Base-by-base conservation (phyloP, 2,797 vertebrate species). In the Oryzias sinensis region DNA sequence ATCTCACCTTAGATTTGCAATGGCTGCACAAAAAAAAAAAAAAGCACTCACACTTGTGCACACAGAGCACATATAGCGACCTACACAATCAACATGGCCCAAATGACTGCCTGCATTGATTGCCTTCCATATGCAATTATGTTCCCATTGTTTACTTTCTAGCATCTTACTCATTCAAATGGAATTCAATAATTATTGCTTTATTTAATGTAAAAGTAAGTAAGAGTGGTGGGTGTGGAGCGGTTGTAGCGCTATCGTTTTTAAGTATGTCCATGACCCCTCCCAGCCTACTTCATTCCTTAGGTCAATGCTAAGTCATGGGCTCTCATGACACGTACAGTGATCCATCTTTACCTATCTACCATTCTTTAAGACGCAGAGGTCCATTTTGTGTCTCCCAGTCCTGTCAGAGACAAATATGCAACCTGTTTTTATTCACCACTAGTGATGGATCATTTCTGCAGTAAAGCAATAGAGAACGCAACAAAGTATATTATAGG, bases 171-270 rank as follows among this genome's bases (percentile, higher is more conserved):
- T 97, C 94, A 96, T 97, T 97, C 94, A 94, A 97, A 97, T 90
- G 93, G 94, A 98, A 97, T 97, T 96, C 97, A 94, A 97, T 98
- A 97, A 97, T 97, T 97, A 98, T 98, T 97, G 96, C 95, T 96
- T 97, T 97, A 96, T 95, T 98, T 98, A 96, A 96, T 96, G 95
- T 96, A 97, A 96, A 96, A 95, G 94, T 94, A 94, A 94, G 92
- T 93, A 91, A 92, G 93, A 96, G 94, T 94, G 94, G 86, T 90
- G 76, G 81, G 84, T 80, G 85, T 81, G 81, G 73, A 80, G 78
- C 51, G 60, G 70, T 53, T 90, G 88, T 81, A 80, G 93, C 90
- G 83, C 91, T 88, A 91, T 87, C 91, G 90, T 93, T 79, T 87
- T 81, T 74, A 83, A 81, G 84, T 81, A 78, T 84, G 76, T 84